Evolutionary conservation across 1,140 invertebrate species (phyloP), one percentile per base, ranked within the genome.

Genomic region (Maniola jurtina): DNA sequence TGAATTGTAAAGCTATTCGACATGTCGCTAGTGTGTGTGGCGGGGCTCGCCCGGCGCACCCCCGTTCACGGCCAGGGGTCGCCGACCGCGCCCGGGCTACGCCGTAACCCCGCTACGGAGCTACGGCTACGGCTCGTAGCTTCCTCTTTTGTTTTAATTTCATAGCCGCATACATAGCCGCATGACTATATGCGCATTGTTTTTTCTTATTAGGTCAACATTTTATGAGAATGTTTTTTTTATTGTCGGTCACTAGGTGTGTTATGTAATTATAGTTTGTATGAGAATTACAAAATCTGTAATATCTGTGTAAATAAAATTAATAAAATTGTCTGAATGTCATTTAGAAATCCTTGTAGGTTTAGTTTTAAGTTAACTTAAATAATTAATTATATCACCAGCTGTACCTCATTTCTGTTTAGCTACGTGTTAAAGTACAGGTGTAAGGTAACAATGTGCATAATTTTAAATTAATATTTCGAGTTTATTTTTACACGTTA

Each of bases 1-100:
- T 25, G 25, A 4, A 25, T 25, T 25, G 25, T 25, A 64, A 42
- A 47, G 40, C 47, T 64, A 40, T 11, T 64, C 25, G 35, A 8
- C 35, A 35, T 33, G 5, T 11, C 2, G 62, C 33, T 14, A 48
- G 57, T 59, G 71, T 58, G 71, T 63, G 64, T 42, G 71, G 79
- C 72, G 81, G 77, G 75, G 74, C 74, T 72, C 75, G 81, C 72
- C 77, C 76, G 81, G 75, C 83, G 80, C 83, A 77, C 87, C 84
- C 85, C 87, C 86, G 87, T 88, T 87, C 85, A 89, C 81, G 87
- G 87, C 87, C 87, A 89, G 87, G 87, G 87, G 87, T 89, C 87
- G 84, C 59, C 83, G 86, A 88, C 87, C 85, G 84, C 79, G 73
- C 83, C 83, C 84, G 81, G 76, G 84, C 84, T 84, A 84, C 84